Base-by-base conservation (phyloP, 92 coral and sea anemone species). In the Scolanthus callimorphus region DNA sequence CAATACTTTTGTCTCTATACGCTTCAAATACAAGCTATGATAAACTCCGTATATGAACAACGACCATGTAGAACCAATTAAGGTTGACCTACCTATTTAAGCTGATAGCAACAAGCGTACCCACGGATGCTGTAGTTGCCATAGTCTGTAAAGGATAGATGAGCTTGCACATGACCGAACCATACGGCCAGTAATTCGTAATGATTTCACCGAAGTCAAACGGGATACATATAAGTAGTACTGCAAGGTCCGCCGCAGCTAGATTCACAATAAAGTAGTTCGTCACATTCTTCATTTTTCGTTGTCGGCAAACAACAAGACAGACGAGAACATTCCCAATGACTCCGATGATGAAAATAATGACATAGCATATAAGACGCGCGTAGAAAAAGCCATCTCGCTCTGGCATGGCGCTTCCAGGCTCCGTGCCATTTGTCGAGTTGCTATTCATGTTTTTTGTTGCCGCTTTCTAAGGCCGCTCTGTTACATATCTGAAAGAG, bases 71-170 rank as follows among this genome's bases (percentile, higher is more conserved):
- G n/a, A n/a, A n/a, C n/a, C n/a, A n/a, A 1, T 37, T 17, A 49
- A 22, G 1, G 20, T 11, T 11, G 22, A 64, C 91, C 77, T 60
- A 85, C 99, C 99, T 81, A 47, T 86, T 94, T 0, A 94, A 82
- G 27, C 99, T 94, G 26, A 94, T 94, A 0, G 99, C 96, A 10
- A 94, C 99, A 26, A 94, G 71, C 3, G 99, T 89, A 28, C 96
- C 94, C 0, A 94, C 99, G 0, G 99, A 94, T 2, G 99, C 99
- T 0, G 96, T 94, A 0, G 97, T 67, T 0, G 99, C 99, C 88
- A 94, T 74, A 6, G 99, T 94, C 65, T 94, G 99, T 17, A 94
- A 65, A 2, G 99, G 99, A 43, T 76, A 80, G 21, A 94, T 69
- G 0, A 94, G 75, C 37, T 85, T 76, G 55, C 99, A 94, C 88